These are phyloP conservation scores for Psittacula derbiana DNA, from an alignment of 2,797 vertebrate genomes.

Conservation along the genomic window DNA sequence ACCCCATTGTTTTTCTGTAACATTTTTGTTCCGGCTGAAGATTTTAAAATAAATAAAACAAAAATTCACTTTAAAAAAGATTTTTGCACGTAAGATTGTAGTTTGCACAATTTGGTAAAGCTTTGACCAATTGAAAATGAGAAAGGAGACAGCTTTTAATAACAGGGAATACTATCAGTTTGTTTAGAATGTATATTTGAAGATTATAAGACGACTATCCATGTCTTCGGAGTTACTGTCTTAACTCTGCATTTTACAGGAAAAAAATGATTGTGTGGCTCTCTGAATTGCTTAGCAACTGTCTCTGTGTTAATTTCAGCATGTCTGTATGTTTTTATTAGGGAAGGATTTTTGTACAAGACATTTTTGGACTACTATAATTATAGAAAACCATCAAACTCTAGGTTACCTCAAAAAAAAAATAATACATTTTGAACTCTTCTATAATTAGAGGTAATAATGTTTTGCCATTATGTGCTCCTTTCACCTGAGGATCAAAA, in stretches of 20 bases:
- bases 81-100: not conserved
- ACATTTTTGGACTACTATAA: not conserved
- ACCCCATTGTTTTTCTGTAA: not conserved
- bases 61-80: not conserved
- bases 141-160: not conserved
- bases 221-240: not conserved
- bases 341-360: not conserved
- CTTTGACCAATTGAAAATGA: not conserved
- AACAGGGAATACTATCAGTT: not conserved
- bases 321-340: not conserved
- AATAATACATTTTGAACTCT: not conserved
- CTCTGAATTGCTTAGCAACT: conserved; percentile 25
- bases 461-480: not conserved
- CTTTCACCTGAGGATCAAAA: not conserved
- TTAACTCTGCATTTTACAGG: not conserved
- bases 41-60: not conserved
- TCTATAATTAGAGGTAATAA: conserved; percentile 7
- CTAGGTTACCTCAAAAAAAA: not conserved
- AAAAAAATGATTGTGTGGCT: not conserved
- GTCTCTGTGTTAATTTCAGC: conserved; percentile 46
- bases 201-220: not conserved
- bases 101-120: not conserved
- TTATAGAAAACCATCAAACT: not conserved
- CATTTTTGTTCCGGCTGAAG: not conserved
- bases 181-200: not conserved